Percentiles rank a stretch among this genome's conserved stretches.
These are phyloP conservation scores for Hippocampus barbouri DNA, from an alignment of 2,113 vertebrate species.

Conservation along the genomic window DNA sequence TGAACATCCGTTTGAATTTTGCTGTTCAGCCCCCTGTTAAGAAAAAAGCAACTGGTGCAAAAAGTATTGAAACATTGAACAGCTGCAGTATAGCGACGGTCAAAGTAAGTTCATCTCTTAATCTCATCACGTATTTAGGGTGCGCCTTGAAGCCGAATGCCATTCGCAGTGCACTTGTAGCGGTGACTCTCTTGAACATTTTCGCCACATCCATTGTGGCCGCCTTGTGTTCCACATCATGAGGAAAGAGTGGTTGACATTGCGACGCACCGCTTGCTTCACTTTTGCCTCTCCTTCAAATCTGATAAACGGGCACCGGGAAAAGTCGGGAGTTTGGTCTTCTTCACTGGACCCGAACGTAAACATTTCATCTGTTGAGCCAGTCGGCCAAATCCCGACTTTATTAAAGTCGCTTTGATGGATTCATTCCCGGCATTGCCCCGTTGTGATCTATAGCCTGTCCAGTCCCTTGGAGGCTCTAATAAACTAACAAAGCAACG, in stretches of 20 bases:
- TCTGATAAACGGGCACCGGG: conserved; percentile 33
- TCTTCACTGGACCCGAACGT: conserved; percentile 61
- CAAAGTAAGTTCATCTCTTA: no score
- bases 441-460: conserved; percentile 62
- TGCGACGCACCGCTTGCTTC: background rate
- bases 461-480: conserved; percentile 57
- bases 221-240: background rate
- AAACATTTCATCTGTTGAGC: conserved; percentile 60
- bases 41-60: no score
- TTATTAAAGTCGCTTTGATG: conserved; percentile 68
- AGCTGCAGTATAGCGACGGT: no score
- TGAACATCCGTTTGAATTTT: no score
- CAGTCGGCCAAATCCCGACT: conserved; percentile 59
- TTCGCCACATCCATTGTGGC: background rate
- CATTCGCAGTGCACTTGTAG: no score
- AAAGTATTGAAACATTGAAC: no score
- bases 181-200: no score
- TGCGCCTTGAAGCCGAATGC: no score
- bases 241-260: background rate
- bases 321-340: conserved; percentile 28
- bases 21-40: no score
- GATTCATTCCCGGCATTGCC: conserved; percentile 58
- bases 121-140: no score
- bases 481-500: conserved; percentile 66
- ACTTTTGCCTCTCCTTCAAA: conserved; percentile 35